A percentile compares a stretch with the other conserved stretches of the same genome.
These are phyloP conservation scores for Pithys albifrons DNA, from an alignment of 2,113 vertebrate species.

Conservation along the genomic window DNA sequence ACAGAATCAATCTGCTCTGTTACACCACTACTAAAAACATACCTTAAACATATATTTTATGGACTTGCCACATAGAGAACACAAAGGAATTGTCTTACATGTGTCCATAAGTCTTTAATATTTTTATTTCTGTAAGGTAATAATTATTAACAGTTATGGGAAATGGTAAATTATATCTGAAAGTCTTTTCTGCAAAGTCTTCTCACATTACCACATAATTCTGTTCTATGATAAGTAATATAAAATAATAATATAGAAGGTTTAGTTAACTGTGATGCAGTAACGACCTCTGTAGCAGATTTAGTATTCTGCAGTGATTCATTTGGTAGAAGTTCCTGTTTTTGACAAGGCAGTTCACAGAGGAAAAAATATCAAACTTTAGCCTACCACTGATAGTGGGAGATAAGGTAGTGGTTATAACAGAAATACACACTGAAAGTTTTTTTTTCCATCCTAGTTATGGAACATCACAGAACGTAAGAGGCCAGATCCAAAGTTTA, in stretches of 20 bases:
- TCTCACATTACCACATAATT: neutral
- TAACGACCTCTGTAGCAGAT: neutral
- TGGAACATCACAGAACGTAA: conserved; percentile 63
- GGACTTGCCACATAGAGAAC: neutral
- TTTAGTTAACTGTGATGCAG: neutral
- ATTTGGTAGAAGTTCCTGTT: neutral
- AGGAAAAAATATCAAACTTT: neutral
- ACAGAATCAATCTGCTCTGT: neutral
- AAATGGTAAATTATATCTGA: neutral
- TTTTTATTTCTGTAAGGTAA: neutral
- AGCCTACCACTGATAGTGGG: neutral
- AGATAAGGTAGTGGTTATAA: neutral
- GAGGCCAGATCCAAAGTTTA: conserved; percentile 80
- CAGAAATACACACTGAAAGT: neutral
- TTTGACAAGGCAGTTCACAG: neutral
- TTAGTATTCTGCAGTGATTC: neutral
- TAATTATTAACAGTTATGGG: neutral
- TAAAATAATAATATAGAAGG: neutral
- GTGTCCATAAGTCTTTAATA: neutral
- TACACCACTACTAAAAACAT: neutral
- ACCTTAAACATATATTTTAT: neutral
- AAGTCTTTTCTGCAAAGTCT: neutral
- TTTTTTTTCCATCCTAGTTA: conserved; percentile 50
- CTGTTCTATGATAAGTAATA: neutral
- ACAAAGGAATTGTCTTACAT: neutral